Conservation (phyloP, 2,113 vertebrate species). For the Gallinago jamesoni region DNA sequence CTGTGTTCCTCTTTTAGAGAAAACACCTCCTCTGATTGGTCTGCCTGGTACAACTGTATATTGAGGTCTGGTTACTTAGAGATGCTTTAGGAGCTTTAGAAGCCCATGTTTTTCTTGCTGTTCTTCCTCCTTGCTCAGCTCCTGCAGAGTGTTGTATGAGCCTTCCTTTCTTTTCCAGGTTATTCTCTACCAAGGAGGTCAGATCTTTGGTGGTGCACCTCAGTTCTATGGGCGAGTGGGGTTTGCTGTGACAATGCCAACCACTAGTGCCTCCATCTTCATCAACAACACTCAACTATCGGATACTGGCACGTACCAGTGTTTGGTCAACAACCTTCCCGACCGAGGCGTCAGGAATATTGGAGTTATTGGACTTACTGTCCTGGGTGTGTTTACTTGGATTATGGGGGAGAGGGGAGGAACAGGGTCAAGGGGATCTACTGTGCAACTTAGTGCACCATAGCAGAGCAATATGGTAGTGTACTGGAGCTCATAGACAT, state of each 20-base stretch:
- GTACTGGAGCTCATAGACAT: background rate
- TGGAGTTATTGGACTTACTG: conserved; percentile 94
- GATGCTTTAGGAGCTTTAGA: background rate
- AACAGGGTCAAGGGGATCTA: background rate
- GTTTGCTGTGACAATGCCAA: conserved; percentile 95
- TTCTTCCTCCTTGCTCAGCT: background rate
- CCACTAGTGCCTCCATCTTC: conserved; percentile 98
- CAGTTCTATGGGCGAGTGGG: conserved; percentile 93
- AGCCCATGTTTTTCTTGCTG: background rate
- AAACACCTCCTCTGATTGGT: background rate
- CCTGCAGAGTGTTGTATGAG: background rate
- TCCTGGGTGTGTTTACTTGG: conserved; percentile 84
- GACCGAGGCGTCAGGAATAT: conserved; percentile 94
- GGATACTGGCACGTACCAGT: conserved; percentile 98
- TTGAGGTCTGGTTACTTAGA: background rate
- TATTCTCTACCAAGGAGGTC: conserved; percentile 96
- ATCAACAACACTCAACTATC: conserved; percentile 98
- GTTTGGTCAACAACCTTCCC: conserved; percentile 97
- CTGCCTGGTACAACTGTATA: background rate
- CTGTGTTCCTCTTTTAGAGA: background rate
- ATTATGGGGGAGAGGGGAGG: background rate
- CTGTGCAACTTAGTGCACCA: background rate
- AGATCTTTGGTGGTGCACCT: conserved; percentile 91
- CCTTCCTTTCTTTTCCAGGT: conserved; percentile 80
- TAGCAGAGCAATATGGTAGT: background rate